A percentile compares a stretch with the other conserved stretches of the same genome.
These are phyloP conservation scores for Girardia tigrina DNA, from an alignment of 2,888 invertebrate species.

Conservation along the genomic window DNA sequence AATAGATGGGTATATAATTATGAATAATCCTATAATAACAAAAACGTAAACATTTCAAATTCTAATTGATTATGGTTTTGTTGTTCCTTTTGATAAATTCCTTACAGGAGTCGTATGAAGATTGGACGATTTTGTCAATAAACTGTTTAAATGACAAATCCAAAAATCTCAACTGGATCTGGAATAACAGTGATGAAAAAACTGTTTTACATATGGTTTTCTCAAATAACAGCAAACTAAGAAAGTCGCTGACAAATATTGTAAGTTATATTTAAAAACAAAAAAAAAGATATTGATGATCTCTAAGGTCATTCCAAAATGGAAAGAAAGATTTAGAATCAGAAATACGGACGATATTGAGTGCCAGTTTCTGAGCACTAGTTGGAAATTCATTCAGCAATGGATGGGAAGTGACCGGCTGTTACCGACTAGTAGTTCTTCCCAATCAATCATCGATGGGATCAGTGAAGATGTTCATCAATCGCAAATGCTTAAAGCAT, in stretches of 20 bases:
- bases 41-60: too few species aligned
- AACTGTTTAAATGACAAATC: neutral
- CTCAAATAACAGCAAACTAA: constrained; percentile 3
- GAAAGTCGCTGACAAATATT: neutral
- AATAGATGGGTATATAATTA: too few species aligned
- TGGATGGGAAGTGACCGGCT: neutral
- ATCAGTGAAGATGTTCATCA: constrained; percentile 23
- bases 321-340: neutral
- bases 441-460: constrained; percentile 9
- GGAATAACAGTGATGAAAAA: constrained; percentile 2
- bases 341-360: neutral
- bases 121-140: neutral
- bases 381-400: constrained; percentile 15
- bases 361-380: neutral
- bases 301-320: neutral
- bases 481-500: neutral
- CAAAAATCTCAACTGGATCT: constrained; percentile 15
- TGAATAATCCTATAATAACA: too few species aligned
- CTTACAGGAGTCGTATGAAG: neutral
- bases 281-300: neutral
- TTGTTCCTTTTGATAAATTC: too few species aligned
- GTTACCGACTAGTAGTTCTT: neutral
- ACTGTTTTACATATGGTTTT: neutral
- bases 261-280: neutral
- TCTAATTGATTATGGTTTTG: too few species aligned